Percentiles rank a stretch among this genome's conserved stretches.
Conservation (phyloP, 2,113 vertebrate species). For the Myanophis thanlyinensis region DNA sequence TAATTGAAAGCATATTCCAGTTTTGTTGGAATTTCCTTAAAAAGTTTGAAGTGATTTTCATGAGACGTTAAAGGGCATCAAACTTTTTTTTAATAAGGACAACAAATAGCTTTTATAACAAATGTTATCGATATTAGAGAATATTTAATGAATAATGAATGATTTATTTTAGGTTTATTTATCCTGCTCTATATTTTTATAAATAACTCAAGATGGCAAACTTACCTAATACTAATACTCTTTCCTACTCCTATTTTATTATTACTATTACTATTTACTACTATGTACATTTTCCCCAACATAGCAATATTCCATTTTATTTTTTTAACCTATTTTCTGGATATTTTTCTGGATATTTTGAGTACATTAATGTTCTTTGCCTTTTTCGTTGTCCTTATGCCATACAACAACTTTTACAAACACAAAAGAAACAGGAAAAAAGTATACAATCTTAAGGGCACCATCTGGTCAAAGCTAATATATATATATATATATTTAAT, state of each 20-base stretch:
- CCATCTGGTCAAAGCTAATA: not conserved
- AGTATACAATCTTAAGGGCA: constrained; percentile 36
- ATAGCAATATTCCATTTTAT: constrained; percentile 51
- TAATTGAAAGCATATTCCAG: constrained; percentile 17
- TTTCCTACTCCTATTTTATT: no score
- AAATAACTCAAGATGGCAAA: not conserved
- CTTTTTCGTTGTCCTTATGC: constrained; percentile 42
- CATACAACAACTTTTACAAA: constrained; percentile 49
- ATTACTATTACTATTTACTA: no score
- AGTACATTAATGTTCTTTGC: constrained; percentile 15
- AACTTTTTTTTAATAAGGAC: constrained; percentile 68
- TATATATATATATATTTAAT: not conserved
- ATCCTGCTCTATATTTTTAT: not conserved
- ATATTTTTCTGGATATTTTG: constrained; percentile 47
- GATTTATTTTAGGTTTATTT: not conserved
- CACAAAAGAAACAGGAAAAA: constrained; percentile 40
- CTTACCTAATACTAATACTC: not conserved
- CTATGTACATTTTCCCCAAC: constrained; percentile 41
- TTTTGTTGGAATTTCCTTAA: constrained; percentile 65
- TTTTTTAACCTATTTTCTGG: constrained; percentile 38
- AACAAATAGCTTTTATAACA: constrained; percentile 65
- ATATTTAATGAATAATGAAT: not conserved
- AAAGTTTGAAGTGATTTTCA: constrained; percentile 65
- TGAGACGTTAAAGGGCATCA: constrained; percentile 61
- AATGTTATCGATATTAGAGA: constrained; percentile 38